Evolutionary conservation across 2,797 vertebrate species (phyloP), one percentile per base, ranked within the genome.

Genomic region (Syngnathus acus): DNA sequence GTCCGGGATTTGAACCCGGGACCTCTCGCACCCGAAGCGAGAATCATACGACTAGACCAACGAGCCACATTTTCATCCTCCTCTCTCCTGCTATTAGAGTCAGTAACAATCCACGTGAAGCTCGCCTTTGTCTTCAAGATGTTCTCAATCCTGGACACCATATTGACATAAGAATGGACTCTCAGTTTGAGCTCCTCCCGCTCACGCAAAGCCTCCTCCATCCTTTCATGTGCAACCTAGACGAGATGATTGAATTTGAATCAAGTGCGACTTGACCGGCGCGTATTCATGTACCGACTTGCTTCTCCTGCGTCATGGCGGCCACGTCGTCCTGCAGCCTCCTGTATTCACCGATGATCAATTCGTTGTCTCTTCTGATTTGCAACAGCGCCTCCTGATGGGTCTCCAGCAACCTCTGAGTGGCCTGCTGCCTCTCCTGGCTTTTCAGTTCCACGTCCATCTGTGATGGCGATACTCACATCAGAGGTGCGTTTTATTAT

Each of bases 251-350:
- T 42, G 2, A 43, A 19, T 66, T 39, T 47, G 40, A 26, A 16
- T 59, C 26, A 9, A 26, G 3, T 38, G 9, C 3, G 38, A 26
- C 54, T 32, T 23, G 3, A 37, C 11, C 50, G 19, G 7, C 6
- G 8, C 32, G 8, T 39, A 19, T 38, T 13, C 7, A 55, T 13
- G 40, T 0, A 98, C 97, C 89, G 96, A 98, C 97, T 89, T 97
- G 97, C 78, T 97, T 97, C 88, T 99, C 97, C 78, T 93, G 91
- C 68, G 94, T 93, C 94, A 99, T 92, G 26, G 94, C 96, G 68
- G 89, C 86, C 75, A 99, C 84, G 83, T 99, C 97, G 48, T 96
- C 94, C 71, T 98, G 95, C 53, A 99, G 83, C 73, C 95, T 87
- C 66, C 94, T 89, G 82, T 96, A 98, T 87, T 99, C 97, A 70